Conservation (phyloP, 2,888 invertebrate genomes). For the Archips crataeganus region DNA sequence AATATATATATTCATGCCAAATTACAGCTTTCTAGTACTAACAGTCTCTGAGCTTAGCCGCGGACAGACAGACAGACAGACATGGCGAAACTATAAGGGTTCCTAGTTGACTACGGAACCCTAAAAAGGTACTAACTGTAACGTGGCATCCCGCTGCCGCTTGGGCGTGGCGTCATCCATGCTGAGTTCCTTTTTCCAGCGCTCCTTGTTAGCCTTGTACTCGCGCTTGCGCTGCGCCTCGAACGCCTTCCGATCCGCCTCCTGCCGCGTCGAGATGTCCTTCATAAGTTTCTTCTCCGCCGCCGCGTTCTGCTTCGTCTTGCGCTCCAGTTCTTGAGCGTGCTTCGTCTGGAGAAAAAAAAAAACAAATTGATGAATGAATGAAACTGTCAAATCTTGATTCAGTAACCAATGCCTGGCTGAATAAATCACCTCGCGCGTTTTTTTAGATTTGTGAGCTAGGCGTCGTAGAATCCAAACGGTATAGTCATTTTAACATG, state of each 20-base stretch:
- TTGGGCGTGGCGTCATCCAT: conserved; percentile 97
- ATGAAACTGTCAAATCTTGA: no score
- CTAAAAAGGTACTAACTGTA: conserved; percentile 88
- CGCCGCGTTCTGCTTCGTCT: conserved; percentile 94
- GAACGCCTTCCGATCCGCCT: conserved; percentile 96
- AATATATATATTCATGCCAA: no score
- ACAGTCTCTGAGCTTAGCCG: no score
- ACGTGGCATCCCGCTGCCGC: conserved; percentile 94
- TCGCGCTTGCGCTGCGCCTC: conserved; percentile 97
- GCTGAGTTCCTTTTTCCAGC: conserved; percentile 97
- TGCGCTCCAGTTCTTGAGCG: conserved; percentile 91
- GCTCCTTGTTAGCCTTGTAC: conserved; percentile 98
- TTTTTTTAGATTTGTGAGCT: background rate
- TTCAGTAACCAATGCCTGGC: no score
- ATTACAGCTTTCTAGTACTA: no score
- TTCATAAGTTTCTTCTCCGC: conserved; percentile 97
- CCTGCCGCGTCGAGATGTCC: conserved; percentile 95
- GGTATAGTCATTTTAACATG: background rate
- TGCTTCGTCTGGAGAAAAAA: conserved; percentile 86
- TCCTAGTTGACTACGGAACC: no score
- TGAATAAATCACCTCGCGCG: no score
- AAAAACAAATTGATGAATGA: background rate
- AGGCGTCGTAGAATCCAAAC: no score
- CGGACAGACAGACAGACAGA: no score
- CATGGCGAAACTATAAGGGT: no score